Base-by-base conservation (phyloP, 2,888 invertebrate species). In the Cactoblastis cactorum region DNA sequence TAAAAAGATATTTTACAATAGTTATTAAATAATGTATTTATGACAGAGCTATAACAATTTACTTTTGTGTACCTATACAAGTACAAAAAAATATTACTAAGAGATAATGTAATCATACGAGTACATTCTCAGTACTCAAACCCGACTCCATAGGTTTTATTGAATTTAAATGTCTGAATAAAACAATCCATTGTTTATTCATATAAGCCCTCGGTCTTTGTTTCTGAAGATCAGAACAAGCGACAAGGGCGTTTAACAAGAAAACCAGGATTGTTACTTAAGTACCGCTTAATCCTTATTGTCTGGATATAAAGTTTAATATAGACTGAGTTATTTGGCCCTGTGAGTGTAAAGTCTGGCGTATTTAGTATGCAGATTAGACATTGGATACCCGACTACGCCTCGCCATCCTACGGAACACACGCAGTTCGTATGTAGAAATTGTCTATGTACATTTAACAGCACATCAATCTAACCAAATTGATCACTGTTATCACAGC, bases 391-490 rank as follows among this genome's bases (percentile, higher is more conserved):
- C 79, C 77, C 74, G 78, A 78, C 73, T 69, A 69, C 69, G 77
- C 81, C 74, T 77, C 67, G 63, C 68, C 70, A 72, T 75, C 69
- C 76, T 67, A 71, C 76, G 65, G 71, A 74, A 73, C 74, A 71
- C 73, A 78, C 75, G 76, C 73, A 78, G 74, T 74, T 64, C 72
- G 61, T 63, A 61, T 66, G 67, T 76, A 71, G 69, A 79, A 79
- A 83, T 84, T 83, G 81, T 78, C 77, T 82, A 83, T 80, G 82
- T 81, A 80, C 72, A n/a, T n/a, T n/a, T n/a, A n/a, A n/a, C n/a
- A n/a, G n/a, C n/a, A n/a, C n/a, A n/a, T n/a, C n/a, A n/a, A n/a
- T n/a, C n/a, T n/a, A n/a, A n/a, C n/a, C n/a, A n/a, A n/a, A n/a
- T n/a, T n/a, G n/a, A n/a, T n/a, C n/a, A n/a, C n/a, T n/a, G n/a